Conservation (phyloP, 2,113 vertebrate species). For the Rhinopomastus cyanomelas region DNA sequence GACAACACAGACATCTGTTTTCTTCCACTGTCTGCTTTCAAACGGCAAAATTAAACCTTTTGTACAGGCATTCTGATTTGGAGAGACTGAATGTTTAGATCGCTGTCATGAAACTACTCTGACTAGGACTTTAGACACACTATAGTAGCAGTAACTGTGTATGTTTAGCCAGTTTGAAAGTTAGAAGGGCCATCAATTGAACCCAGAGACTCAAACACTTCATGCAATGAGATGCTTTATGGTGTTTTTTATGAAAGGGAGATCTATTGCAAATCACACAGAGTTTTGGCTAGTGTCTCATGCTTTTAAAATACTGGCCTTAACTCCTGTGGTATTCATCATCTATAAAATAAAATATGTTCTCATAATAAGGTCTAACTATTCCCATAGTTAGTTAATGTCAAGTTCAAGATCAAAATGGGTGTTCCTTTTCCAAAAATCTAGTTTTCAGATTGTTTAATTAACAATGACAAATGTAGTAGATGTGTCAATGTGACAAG, state of each 20-base stretch:
- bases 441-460: neutral
- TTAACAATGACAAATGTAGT: neutral
- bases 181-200: neutral
- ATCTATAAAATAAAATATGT: neutral
- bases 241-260: fast-evolving
- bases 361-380: neutral
- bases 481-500: neutral
- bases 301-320: neutral
- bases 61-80: neutral
- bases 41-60: neutral
- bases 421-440: neutral
- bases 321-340: neutral
- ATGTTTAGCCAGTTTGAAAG: neutral
- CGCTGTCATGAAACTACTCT: neutral
- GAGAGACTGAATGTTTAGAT: neutral
- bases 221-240: neutral
- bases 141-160: neutral
- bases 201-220: neutral
- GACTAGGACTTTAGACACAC: neutral
- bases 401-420: neutral
- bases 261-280: neutral
- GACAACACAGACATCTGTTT: neutral
- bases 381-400: neutral
- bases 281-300: neutral
- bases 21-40: neutral